phyloP scores from a whole-genome alignment of 2,888 invertebrate genomes.

The Hypselothyrea guttata region DNA sequence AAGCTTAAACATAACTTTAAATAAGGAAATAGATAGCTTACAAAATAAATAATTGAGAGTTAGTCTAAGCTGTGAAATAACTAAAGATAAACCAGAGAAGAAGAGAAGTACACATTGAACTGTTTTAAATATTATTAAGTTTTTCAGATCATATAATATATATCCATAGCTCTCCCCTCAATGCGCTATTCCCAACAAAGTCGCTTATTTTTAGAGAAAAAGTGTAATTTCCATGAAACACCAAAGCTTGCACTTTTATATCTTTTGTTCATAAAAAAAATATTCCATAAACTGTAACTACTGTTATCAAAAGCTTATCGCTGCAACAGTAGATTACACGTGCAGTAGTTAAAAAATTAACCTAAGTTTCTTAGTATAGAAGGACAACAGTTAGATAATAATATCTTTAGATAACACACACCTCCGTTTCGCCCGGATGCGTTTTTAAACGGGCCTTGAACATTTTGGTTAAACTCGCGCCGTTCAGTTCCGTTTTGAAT shows the following conservation, averaged over 20 bases:
- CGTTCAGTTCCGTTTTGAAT: conserved; percentile 75
- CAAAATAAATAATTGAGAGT: too few relatives aligned
- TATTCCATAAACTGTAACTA: conserved; percentile 4
- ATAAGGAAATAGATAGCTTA: too few relatives aligned
- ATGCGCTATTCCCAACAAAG: too few relatives aligned
- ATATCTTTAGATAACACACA: conserved; percentile 44
- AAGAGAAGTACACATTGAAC: too few relatives aligned
- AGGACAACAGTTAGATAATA: conserved; percentile 1
- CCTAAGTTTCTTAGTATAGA: neutral
- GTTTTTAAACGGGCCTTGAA: conserved; percentile 80
- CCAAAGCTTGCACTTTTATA: conserved; percentile 7
- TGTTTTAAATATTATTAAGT: too few relatives aligned
- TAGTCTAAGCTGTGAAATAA: too few relatives aligned
- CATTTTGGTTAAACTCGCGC: conserved; percentile 78
- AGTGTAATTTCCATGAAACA: conserved; percentile 1
- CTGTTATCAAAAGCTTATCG: conserved; percentile 21
- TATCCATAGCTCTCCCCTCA: too few relatives aligned
- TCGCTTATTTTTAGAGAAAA: too few relatives aligned
- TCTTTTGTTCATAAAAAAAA: neutral
- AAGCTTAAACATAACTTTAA: too few relatives aligned
- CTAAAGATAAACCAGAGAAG: too few relatives aligned
- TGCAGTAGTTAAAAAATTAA: too few relatives aligned
- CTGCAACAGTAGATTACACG: conserved; percentile 4
- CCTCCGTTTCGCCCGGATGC: conserved; percentile 78
- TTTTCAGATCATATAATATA: too few relatives aligned